phyloP scores from a whole-genome alignment of 2,797 vertebrate genomes.

The Cyprinodon diabolis region DNA sequence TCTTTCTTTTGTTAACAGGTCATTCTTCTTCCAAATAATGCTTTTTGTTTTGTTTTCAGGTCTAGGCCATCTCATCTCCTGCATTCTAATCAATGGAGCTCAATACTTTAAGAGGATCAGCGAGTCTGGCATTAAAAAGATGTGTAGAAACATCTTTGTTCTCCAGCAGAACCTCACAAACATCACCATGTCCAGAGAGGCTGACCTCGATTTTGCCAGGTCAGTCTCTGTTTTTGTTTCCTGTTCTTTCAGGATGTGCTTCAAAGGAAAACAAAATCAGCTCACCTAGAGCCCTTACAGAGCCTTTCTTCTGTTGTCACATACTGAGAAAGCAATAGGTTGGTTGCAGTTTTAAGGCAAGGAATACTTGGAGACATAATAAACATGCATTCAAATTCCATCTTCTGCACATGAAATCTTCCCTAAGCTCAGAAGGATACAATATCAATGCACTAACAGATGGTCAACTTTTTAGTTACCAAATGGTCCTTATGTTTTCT shows the following conservation, averaged over 20 bases:
- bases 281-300: slow-evolving; percentile 12
- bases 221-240: slow-evolving; percentile 57
- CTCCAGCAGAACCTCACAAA: slow-evolving; percentile 99
- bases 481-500: slow-evolving; percentile 36
- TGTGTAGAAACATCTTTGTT: slow-evolving; percentile 98
- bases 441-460: slow-evolving; percentile 28
- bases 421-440: slow-evolving; percentile 39
- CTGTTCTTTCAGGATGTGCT: background rate
- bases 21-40: background rate
- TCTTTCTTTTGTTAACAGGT: background rate
- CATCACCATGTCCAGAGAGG: slow-evolving; percentile 98
- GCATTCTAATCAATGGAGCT: slow-evolving; percentile 96
- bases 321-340: background rate
- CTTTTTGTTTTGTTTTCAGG: slow-evolving; percentile 73
- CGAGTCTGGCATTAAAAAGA: slow-evolving; percentile 98
- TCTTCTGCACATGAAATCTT: slow-evolving; percentile 3
- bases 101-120: slow-evolving; percentile 99
- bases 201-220: slow-evolving; percentile 97
- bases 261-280: background rate
- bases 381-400: slow-evolving; percentile 1
- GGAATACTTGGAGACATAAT: background rate
- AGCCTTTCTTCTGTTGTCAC: background rate
- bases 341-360: background rate
- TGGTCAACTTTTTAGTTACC: slow-evolving; percentile 14
- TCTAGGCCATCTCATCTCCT: slow-evolving; percentile 95